Evolutionary conservation across 2,888 invertebrate genomes (phyloP), one percentile per base, ranked within the genome.

Genomic region (Busseola fusca): DNA sequence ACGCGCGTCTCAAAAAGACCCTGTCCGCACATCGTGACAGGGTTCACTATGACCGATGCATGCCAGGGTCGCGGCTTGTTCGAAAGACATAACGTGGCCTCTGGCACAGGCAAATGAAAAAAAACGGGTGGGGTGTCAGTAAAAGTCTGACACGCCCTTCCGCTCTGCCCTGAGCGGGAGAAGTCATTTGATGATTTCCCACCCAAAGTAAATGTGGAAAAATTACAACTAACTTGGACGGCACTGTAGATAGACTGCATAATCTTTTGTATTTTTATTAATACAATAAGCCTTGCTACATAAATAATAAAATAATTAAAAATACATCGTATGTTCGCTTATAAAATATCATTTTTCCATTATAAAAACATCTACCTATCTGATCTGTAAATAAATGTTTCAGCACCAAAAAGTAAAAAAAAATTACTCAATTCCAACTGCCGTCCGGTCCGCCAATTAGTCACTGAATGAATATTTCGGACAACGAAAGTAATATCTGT

Each of bases 371-470:
- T 58, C 0, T 64, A 52, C 54, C 10, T 56, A 18, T 63, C 30
- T 30, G 56, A 21, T 62, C 57, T 48, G 27, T 69, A 37, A 76
- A 50, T 58, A 5, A 81, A 69, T 70, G 65, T 81, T 76, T 65
- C 81, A 18, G 65, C 25, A 76, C 48, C 34, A 57, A 42, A 78
- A 27, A 69, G 81, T 59, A 58, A 81, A 81, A 66, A 57, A 76
- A 76, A 81, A 69, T 69, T 56, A 45, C 48, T 62, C 60, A 69
- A 81, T 81, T 65, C 34, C 76, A 45, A 68, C 76, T 42, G 69
- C 69, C 62, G n/a, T n/a, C n/a, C n/a, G 56, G 48, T 76, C 52
- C 57, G 48, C 69, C 81, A 76, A 80, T 77, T 77, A 78, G 69
- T 80, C 40, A 25, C 48, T 50, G 70, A 58, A 69, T 54, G 62